Base-by-base conservation (phyloP, 1,140 invertebrate species). In the Drosophila nikananu region DNA sequence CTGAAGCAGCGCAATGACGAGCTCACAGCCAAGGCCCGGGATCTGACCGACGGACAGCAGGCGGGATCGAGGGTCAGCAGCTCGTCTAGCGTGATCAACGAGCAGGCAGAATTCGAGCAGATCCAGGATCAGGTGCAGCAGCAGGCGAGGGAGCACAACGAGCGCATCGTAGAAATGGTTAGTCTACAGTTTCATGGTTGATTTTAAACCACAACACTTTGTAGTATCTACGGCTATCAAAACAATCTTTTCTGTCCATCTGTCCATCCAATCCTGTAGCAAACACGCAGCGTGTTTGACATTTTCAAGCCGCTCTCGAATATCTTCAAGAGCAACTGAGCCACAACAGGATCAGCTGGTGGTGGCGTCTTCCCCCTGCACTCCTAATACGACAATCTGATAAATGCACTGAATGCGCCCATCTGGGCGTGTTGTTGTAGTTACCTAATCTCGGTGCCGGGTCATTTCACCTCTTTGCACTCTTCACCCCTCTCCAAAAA, bases 111-210 rank as follows among this genome's bases (percentile, higher is more conserved):
- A 32, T 91, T 89, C 44, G 91, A 92, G 57, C 61, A 92, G 67
- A 92, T 92, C 39, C 80, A 91, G 72, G 92, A 89, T 4, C 80
- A 91, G 76, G 84, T 93, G 65, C 80, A 91, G 42, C 83, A 80
- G 44, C 91, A 91, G 70, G 70, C 81, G 30, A 79, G 80, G 13
- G 91, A 91, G 23, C 92, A 93, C 64, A 83, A 83, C 46, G 92
- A 93, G 21, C 90, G 92, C 48, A 92, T 93, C 73, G 92, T 93
- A 25, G 92, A 93, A 90, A 92, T 93, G 91, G 92, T 93, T 73
- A 73, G 70, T 73, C 23, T 32, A 12, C 27, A 71, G 75, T 71
- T 73, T 9, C 17, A 17, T 12, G 44, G 39, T 59, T 39, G n/a
- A 44, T 35, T n/a, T 55, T 9, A 0, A 35, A 21, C 3, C 12